Evolutionary conservation across 2,888 invertebrate species (phyloP), one percentile per base, ranked within the genome.

Genomic region (Shargacucullia verbasci): DNA sequence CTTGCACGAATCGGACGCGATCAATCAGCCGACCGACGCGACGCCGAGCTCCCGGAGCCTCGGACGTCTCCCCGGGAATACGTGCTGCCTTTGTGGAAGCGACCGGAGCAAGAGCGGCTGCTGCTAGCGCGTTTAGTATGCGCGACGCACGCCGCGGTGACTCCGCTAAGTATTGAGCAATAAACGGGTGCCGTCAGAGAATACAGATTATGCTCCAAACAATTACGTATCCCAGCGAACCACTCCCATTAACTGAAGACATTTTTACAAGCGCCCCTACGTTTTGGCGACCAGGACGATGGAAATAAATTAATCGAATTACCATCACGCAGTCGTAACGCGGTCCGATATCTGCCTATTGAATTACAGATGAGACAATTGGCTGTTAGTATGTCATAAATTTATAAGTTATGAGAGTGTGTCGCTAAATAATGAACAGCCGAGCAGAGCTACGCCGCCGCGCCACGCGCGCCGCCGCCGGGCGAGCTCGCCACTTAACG

Each of bases 111-210:
- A n/a, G 1, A 12, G 15, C 15, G 38, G 12, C 29, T 31, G 27
- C 47, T 33, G 39, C 46, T 27, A 25, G 15, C 40, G 12, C 0
- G 33, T 74, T n/a, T 58, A 53, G 69, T 70, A 77, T 79, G 73
- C 77, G 45, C 49, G 31, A 3, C 70, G 47, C 63, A 40, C 43
- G 48, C 52, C 41, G 55, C 58, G 60, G 61, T 38, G 55, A 58
- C 56, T 50, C 50, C 59, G 46, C 68, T 64, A 65, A 78, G 68
- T 70, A 70, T 80, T 81, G 67, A 78, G 78, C 76, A 64, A 78
- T 79, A 75, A 79, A 78, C 70, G 59, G 72, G 43, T 50, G 56
- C 58, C 57, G 46, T 37, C 54, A 29, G 45, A 39, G 69, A 70
- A 70, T 69, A 68, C 65, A 58, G 66, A 73, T 68, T 64, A 44